These are phyloP conservation scores for Gadus macrocephalus DNA, from an alignment of 2,113 vertebrate genomes.

Conservation along the genomic window DNA sequence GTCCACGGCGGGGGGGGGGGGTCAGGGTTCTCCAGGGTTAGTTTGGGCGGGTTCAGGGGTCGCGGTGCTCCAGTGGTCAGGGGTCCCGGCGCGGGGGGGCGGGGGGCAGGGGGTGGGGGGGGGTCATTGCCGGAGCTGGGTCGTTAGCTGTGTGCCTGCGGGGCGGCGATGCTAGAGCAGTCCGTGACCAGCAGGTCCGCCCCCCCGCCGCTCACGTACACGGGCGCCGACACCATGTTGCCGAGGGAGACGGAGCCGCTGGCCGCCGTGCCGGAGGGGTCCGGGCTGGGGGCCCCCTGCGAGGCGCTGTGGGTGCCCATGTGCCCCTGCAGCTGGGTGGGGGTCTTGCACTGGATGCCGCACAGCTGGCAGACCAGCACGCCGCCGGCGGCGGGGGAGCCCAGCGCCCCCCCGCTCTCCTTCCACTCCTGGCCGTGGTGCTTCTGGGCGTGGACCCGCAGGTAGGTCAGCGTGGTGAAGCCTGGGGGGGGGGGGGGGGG, in stretches of 20 bases:
- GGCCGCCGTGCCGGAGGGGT: constrained; percentile 49
- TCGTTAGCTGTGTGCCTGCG: constrained; percentile 74
- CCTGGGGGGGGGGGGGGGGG: constrained; percentile 37
- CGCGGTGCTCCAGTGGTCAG: neutral
- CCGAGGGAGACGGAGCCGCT: constrained; percentile 67
- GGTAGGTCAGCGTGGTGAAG: constrained; percentile 78
- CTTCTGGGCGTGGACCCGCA: constrained; percentile 89
- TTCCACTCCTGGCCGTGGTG: constrained; percentile 87
- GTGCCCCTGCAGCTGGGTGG: constrained; percentile 89
- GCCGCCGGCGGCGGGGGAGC: constrained; percentile 75
- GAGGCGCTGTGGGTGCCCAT: constrained; percentile 77
- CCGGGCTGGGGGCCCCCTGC: constrained; percentile 51
- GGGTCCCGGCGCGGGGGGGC: neutral
- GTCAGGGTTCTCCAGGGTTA: neutral
- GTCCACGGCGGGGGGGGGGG: neutral
- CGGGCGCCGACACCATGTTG: constrained; percentile 68
- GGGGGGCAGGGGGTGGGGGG: neutral
- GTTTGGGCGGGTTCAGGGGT: neutral
- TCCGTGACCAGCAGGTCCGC: constrained; percentile 75
- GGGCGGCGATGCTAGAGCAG: constrained; percentile 73
- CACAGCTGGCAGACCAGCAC: constrained; percentile 86
- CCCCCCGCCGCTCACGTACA: constrained; percentile 68
- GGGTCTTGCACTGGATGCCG: constrained; percentile 90
- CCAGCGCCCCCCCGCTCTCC: constrained; percentile 72
- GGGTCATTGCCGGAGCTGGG: neutral